Conservation (phyloP, 2,888 invertebrate species). For the Drosophila aldrichi region DNA sequence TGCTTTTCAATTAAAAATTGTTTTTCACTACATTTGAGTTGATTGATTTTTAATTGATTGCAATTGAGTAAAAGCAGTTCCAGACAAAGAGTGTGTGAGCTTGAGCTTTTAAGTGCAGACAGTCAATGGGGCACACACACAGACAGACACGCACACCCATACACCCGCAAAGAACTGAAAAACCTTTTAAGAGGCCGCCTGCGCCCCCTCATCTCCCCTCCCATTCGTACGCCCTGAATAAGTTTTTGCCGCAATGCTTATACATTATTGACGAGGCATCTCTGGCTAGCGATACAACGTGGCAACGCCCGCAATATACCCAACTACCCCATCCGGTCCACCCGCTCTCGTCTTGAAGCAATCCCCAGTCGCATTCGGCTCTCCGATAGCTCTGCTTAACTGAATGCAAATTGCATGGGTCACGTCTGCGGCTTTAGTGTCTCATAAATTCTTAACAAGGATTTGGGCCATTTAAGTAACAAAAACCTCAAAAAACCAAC, state of each 20-base stretch:
- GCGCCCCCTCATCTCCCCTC: not conserved
- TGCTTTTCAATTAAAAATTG: slow-evolving; percentile 79
- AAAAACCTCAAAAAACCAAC: slow-evolving; percentile 15
- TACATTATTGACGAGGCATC: slow-evolving; percentile 68
- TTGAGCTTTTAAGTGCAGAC: slow-evolving; percentile 35
- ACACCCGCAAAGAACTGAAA: slow-evolving; percentile 25
- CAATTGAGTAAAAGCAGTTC: slow-evolving; percentile 62
- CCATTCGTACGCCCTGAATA: slow-evolving; percentile 18
- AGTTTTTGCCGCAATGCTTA: slow-evolving; percentile 66
- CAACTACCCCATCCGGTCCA: not conserved
- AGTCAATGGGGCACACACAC: slow-evolving; percentile 26
- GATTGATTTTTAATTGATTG: slow-evolving; percentile 81
- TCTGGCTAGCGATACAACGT: slow-evolving; percentile 28
- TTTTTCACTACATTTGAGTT: slow-evolving; percentile 81
- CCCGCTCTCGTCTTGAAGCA: not conserved
- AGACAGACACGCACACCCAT: slow-evolving; percentile 7
- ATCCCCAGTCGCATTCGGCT: slow-evolving; percentile 3
- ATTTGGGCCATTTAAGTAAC: slow-evolving; percentile 52
- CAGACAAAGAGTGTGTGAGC: slow-evolving; percentile 41
- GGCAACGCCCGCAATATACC: slow-evolving; percentile 23
- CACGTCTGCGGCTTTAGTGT: slow-evolving; percentile 70
- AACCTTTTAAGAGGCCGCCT: slow-evolving; percentile 54
- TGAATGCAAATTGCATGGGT: slow-evolving; percentile 71
- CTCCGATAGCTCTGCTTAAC: slow-evolving; percentile 23
- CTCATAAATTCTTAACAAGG: slow-evolving; percentile 72